A percentile compares a stretch with the other conserved stretches of the same genome.
Conservation (phyloP, 2,888 invertebrate species). For the Bhutanitis thaidina region DNA sequence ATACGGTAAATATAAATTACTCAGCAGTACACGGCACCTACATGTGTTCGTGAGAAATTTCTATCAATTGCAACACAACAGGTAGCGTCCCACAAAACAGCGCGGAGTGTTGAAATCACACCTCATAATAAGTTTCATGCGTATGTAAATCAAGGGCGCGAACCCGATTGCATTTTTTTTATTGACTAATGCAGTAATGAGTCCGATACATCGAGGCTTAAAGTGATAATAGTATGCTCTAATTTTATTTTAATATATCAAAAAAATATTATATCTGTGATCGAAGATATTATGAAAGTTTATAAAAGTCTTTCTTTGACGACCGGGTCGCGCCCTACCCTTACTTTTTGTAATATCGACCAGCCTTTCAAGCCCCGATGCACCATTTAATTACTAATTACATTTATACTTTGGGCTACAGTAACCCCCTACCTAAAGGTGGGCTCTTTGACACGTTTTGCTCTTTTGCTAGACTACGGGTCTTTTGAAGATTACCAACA, state of each 20-base stretch:
- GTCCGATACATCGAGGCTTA: not conserved
- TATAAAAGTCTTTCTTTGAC: no score
- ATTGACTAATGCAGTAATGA: conserved; percentile 5
- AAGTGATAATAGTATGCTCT: not conserved
- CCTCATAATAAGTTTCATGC: conserved; percentile 22
- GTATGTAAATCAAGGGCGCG: conserved; percentile 42
- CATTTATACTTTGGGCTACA: no score
- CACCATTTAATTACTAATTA: no score
- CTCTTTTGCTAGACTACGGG: no score
- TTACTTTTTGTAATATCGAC: no score
- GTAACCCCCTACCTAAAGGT: no score
- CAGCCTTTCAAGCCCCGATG: no score
- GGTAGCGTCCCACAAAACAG: conserved; percentile 17
- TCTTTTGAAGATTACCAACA: no score
- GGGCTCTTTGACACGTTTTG: no score
- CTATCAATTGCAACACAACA: conserved; percentile 15
- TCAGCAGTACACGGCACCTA: not conserved
- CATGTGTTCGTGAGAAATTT: conserved; percentile 16
- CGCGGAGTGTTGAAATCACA: conserved; percentile 22
- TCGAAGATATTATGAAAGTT: no score
- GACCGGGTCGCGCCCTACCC: no score
- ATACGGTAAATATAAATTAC: conserved; percentile 2
- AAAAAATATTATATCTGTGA: no score
- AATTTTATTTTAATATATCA: not conserved
- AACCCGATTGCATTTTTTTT: conserved; percentile 23